Evolutionary conservation across 2,113 vertebrate species (phyloP).

Genomic region (Pipa parva): DNA sequence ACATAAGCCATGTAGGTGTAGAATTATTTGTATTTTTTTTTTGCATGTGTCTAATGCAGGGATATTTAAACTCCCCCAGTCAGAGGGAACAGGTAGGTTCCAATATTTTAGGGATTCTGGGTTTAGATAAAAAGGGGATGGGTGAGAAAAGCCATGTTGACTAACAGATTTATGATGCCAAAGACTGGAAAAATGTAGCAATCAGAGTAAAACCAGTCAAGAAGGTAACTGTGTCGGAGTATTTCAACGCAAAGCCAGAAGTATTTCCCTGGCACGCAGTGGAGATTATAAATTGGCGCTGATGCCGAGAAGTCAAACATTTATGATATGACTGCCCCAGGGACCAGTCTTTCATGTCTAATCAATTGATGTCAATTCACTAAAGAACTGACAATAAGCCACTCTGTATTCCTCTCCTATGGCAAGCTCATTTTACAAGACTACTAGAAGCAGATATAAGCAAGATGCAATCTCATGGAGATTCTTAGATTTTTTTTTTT

Average conservation of each 20-base stretch:
- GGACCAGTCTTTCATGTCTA: not conserved
- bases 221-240: not conserved
- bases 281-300: not conserved
- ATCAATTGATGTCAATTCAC: slow-evolving; percentile 6
- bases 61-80: too few relatives aligned
- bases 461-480: too few relatives aligned
- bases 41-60: too few relatives aligned
- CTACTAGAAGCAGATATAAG: not conserved
- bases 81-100: too few relatives aligned
- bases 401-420: not conserved
- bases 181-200: too few relatives aligned
- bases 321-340: not conserved
- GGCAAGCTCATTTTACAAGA: not conserved
- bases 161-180: too few relatives aligned
- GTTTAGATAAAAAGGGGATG: too few relatives aligned
- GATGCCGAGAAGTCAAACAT: not conserved
- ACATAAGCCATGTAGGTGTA: too few relatives aligned
- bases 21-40: too few relatives aligned
- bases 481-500: too few relatives aligned
- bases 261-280: not conserved
- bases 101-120: too few relatives aligned
- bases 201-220: not conserved
- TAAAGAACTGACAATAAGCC: not conserved
- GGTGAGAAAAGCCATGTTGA: too few relatives aligned
- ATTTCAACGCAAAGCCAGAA: not conserved